Percentiles rank a stretch among this genome's conserved stretches.
phyloP scores from a whole-genome alignment of 2,797 vertebrate species.

The Schizothorax lantsangensis region DNA sequence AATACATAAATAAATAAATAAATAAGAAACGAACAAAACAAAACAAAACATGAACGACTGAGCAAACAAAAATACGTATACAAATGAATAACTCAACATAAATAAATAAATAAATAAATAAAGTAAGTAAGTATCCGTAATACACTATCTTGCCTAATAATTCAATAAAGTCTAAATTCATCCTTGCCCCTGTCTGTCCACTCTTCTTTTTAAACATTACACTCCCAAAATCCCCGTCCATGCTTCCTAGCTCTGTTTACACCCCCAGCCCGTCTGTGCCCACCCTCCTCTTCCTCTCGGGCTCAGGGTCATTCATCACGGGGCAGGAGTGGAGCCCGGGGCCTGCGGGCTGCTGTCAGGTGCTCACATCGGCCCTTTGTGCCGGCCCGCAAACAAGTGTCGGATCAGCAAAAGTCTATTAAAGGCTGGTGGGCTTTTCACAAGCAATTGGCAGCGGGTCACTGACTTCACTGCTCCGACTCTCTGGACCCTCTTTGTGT shows the following conservation, averaged over 20 bases:
- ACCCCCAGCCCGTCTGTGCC: constrained; percentile 66
- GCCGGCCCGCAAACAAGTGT: constrained; percentile 99
- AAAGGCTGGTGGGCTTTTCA: constrained; percentile 99
- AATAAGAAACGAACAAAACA: background rate
- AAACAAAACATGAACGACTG: background rate
- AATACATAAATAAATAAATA: background rate
- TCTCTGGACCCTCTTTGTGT: constrained; percentile 89
- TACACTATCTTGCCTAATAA: background rate
- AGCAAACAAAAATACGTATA: background rate
- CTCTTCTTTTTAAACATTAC: constrained; percentile 8
- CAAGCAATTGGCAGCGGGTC: constrained; percentile 99
- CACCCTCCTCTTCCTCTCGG: constrained; percentile 69
- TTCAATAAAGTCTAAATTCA: background rate
- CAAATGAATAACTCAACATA: background rate
- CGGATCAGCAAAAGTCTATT: constrained; percentile 99
- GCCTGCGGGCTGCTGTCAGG: constrained; percentile 95
- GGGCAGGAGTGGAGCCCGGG: constrained; percentile 91
- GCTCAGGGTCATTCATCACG: constrained; percentile 98
- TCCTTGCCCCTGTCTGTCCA: constrained; percentile 2
- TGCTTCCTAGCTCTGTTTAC: constrained; percentile 3
- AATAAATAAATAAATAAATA: background rate
- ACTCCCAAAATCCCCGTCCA: background rate
- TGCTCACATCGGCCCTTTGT: constrained; percentile 98
- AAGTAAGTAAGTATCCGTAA: background rate
- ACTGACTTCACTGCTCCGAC: constrained; percentile 93